phyloP scores from a whole-genome alignment of 2,888 invertebrate species.

The Antitype chi region DNA sequence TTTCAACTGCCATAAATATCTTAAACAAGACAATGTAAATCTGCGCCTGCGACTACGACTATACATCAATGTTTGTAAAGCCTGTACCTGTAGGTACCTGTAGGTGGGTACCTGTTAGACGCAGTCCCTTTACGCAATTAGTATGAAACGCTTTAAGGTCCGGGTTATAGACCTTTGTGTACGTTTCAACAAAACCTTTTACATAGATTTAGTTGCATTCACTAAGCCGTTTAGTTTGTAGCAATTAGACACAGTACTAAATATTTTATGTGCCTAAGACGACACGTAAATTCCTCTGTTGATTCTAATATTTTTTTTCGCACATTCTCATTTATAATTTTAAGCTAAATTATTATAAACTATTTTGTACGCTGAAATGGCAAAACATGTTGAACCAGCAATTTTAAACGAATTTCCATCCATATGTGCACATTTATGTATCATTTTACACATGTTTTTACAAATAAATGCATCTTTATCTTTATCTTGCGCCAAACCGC shows the following conservation, averaged over 20 bases:
- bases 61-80: background rate
- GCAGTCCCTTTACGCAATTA: conserved; percentile 27
- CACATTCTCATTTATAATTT: too few species aligned
- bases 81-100: background rate
- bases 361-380: too few species aligned
- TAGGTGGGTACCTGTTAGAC: too few species aligned
- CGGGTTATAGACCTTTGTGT: conserved; percentile 64
- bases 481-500: too few species aligned
- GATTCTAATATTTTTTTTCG: too few species aligned
- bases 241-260: background rate
- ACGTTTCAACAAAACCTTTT: conserved; percentile 28
- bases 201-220: conserved; percentile 28
- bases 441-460: too few species aligned
- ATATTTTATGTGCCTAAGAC: background rate
- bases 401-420: too few species aligned
- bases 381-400: too few species aligned
- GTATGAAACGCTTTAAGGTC: conserved; percentile 46
- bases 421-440: too few species aligned
- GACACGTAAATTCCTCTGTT: background rate
- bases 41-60: background rate
- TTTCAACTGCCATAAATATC: conserved; percentile 28
- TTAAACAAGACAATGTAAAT: conserved; percentile 5
- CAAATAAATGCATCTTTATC: too few species aligned
- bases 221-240: background rate
- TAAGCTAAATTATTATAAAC: too few species aligned